Percentiles rank a stretch among this genome's conserved stretches.
These are phyloP conservation scores for Pecten maximus DNA, from an alignment of 2,888 invertebrate genomes.

Conservation along the genomic window DNA sequence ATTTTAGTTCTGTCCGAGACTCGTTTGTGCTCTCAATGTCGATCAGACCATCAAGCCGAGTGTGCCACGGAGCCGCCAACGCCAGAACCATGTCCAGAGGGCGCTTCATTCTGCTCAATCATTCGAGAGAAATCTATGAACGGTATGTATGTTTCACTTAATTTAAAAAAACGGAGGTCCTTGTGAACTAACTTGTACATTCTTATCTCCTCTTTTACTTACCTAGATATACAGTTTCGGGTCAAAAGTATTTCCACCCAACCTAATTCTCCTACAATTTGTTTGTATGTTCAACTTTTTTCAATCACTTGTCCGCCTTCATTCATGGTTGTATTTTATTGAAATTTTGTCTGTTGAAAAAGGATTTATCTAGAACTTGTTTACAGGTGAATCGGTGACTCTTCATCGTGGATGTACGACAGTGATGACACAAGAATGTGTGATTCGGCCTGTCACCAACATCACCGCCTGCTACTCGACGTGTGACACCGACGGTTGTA, in stretches of 20 bases:
- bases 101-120: neutral
- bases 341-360: too few relatives aligned
- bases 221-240: too few relatives aligned
- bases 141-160: neutral
- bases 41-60: neutral
- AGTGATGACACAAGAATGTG: neutral
- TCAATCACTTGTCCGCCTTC: too few relatives aligned
- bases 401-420: neutral
- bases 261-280: too few relatives aligned
- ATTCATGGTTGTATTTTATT: too few relatives aligned
- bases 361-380: too few relatives aligned
- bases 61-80: neutral
- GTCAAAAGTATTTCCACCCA: too few relatives aligned
- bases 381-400: neutral
- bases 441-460: neutral
- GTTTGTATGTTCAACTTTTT: too few relatives aligned
- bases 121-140: neutral
- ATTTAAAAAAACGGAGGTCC: neutral
- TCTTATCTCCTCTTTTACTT: too few relatives aligned
- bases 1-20: slow-evolving; percentile 13
- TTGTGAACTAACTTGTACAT: too few relatives aligned
- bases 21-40: neutral
- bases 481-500: neutral
- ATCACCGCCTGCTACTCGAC: neutral
- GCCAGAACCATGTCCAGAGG: neutral